These are phyloP conservation scores for Ictidomys tridecemlineatus DNA, from an alignment of 2,113 vertebrate genomes.

Conservation along the genomic window DNA sequence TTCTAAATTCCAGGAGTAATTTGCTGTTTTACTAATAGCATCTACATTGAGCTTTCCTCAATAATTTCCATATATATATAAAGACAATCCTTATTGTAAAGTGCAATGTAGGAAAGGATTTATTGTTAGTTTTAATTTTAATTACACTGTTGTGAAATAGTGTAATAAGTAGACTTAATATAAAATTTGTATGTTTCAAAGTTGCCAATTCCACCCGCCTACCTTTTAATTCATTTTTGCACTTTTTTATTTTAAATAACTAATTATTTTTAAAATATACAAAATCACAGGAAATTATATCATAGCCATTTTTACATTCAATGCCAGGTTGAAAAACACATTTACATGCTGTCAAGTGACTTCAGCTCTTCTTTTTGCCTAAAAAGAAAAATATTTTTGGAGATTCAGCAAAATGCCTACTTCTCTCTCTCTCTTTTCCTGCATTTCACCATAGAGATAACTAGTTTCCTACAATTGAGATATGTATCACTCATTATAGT, in stretches of 20 bases:
- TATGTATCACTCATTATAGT: neutral
- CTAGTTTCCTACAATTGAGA: neutral
- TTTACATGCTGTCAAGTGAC: neutral
- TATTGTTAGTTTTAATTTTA: conserved; percentile 57
- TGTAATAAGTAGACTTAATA: conserved; percentile 26
- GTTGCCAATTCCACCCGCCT: neutral
- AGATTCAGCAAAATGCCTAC: conserved; percentile 5
- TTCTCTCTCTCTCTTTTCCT: neutral
- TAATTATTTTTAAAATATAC: conserved; percentile 32
- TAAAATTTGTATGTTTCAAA: conserved; percentile 22
- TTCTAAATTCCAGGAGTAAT: conserved; percentile 42
- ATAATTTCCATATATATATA: neutral
- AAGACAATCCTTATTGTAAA: neutral
- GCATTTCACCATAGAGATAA: neutral
- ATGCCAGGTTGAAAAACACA: neutral
- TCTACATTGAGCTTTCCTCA: neutral
- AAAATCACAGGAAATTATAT: conserved; percentile 52
- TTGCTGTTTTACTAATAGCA: conserved; percentile 7
- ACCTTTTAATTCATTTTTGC: neutral
- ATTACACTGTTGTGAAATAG: conserved; percentile 26
- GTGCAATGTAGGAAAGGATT: neutral
- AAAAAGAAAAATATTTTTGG: neutral
- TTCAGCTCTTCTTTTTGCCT: neutral
- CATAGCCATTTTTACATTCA: neutral
- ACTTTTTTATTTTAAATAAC: conserved; percentile 35